A percentile compares a stretch with the other conserved stretches of the same genome.
phyloP scores from a whole-genome alignment of 1,140 invertebrate genomes.

The Helicoverpa armigera region DNA sequence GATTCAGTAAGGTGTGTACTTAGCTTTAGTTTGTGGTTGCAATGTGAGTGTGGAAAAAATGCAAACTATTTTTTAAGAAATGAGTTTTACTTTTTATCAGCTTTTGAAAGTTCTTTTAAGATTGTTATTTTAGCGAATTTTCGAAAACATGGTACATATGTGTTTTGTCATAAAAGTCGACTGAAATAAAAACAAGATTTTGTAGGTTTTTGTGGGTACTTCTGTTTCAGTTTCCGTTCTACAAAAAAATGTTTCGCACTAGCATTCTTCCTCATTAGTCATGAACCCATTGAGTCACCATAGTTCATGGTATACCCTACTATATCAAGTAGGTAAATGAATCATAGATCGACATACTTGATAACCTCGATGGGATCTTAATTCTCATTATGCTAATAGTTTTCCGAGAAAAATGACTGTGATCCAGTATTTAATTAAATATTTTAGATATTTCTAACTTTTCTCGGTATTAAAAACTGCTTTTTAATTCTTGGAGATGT shows the following conservation, averaged over 20 bases:
- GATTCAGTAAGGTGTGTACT: conserved; percentile 7
- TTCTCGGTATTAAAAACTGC: no score
- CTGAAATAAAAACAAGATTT: no score
- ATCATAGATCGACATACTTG: conserved; percentile 1
- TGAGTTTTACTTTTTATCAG: no score
- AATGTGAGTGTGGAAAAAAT: no score
- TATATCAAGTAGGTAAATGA: not conserved
- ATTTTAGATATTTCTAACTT: not conserved
- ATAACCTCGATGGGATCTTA: not conserved
- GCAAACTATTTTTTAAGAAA: no score
- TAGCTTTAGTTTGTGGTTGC: not conserved
- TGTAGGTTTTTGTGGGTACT: no score
- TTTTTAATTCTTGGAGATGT: conserved; percentile 3
- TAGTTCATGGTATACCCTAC: not conserved
- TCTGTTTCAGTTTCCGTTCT: no score
- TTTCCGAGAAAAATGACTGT: not conserved
- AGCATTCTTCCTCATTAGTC: conserved; percentile 4
- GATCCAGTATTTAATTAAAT: conserved; percentile 28
- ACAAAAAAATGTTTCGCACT: no score
- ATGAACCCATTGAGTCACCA: conserved; percentile 18
- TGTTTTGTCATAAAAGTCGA: no score
- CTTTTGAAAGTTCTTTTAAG: no score
- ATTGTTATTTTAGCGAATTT: no score
- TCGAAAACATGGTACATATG: no score
- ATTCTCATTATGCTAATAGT: conserved; percentile 20